Evolutionary conservation across 2,888 invertebrate species (phyloP).

Genomic region (Litoditis marina): DNA sequence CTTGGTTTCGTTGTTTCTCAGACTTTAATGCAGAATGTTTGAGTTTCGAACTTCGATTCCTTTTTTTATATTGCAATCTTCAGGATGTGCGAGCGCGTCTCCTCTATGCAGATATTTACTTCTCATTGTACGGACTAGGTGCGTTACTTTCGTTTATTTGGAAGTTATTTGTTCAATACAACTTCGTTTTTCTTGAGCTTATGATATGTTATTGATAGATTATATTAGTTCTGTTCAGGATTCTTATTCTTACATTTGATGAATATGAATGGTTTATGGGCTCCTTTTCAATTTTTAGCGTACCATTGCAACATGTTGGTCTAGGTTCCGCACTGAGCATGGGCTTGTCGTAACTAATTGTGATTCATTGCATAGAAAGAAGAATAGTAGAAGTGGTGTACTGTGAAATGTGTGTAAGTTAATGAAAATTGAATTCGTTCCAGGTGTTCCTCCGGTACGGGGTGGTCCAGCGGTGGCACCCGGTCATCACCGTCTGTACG

Average conservation of each 20-base stretch:
- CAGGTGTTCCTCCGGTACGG: conserved; percentile 26
- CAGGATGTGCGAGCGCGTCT: conserved; percentile 19
- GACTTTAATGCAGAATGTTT: not conserved
- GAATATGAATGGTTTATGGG: too few species aligned
- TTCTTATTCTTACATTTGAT: too few species aligned
- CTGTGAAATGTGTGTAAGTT: not conserved
- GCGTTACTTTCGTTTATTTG: not conserved
- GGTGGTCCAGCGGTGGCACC: conserved; percentile 29
- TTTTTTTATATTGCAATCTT: too few species aligned
- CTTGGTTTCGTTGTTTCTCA: not conserved
- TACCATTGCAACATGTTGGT: too few species aligned
- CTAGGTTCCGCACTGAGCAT: too few species aligned
- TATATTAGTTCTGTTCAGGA: too few species aligned
- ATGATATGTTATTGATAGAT: too few species aligned
- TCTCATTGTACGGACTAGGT: conserved; percentile 33
- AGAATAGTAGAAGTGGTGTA: too few species aligned
- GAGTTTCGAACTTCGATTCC: too few species aligned
- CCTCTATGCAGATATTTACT: conserved; percentile 33
- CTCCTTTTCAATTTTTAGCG: too few species aligned
- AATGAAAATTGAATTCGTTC: not conserved
- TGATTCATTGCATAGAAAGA: too few species aligned
- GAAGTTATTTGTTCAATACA: not conserved
- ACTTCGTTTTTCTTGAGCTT: not conserved
- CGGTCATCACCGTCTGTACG: conserved; percentile 29
- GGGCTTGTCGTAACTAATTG: too few species aligned